These are phyloP conservation scores for Temnothorax rugatulus DNA, from an alignment of 2,888 invertebrate species.

Conservation along the genomic window DNA sequence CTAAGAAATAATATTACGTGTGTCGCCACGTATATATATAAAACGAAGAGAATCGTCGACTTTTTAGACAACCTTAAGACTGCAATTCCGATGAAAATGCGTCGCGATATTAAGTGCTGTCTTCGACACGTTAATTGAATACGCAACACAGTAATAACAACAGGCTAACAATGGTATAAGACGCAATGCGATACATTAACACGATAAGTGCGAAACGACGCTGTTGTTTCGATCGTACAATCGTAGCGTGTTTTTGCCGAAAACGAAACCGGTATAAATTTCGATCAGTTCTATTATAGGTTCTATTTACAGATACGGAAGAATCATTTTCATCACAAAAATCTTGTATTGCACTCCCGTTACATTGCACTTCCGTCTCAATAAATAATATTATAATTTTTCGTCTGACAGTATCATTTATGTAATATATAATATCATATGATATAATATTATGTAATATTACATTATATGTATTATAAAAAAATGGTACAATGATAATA, in stretches of 20 bases:
- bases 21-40: background rate
- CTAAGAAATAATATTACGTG: slow-evolving; percentile 6
- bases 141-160: slow-evolving; percentile 49
- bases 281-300: background rate
- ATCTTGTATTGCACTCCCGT: background rate
- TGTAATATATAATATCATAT: background rate
- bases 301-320: background rate
- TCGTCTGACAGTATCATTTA: background rate
- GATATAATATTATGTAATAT: background rate
- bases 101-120: background rate
- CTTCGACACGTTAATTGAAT: slow-evolving; percentile 33
- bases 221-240: slow-evolving; percentile 13
- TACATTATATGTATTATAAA: background rate
- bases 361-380: background rate
- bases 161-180: slow-evolving; percentile 56
- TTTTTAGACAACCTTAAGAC: background rate
- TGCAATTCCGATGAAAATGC: background rate
- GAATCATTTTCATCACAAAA: background rate
- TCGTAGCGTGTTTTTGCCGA: background rate
- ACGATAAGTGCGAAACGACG: slow-evolving; percentile 23
- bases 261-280: slow-evolving; percentile 4
- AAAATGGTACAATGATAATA: background rate
- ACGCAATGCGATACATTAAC: slow-evolving; percentile 45
- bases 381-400: background rate
- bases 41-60: background rate